Conservation (phyloP, 1,140 invertebrate species). For the Drosophila hydei region DNA sequence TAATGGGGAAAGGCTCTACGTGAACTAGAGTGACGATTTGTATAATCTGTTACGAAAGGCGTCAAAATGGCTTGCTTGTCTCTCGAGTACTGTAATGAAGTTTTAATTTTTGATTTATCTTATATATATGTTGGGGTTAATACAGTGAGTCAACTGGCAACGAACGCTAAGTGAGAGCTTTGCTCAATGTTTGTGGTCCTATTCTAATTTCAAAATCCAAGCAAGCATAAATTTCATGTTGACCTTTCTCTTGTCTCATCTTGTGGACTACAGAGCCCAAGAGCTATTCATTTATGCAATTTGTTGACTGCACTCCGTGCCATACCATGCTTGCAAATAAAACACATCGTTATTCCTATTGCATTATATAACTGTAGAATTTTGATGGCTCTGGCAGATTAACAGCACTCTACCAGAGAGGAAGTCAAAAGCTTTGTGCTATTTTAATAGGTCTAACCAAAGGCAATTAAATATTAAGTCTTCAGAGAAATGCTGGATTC, state of each 20-base stretch:
- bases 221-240: too few relatives aligned
- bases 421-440: constrained; percentile 40
- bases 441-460: constrained; percentile 30
- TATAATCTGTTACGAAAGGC: too few relatives aligned
- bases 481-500: constrained; percentile 55
- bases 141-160: too few relatives aligned
- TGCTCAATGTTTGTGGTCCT: too few relatives aligned
- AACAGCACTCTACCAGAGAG: constrained; percentile 25
- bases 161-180: too few relatives aligned
- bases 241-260: too few relatives aligned
- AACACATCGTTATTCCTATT: constrained; percentile 33
- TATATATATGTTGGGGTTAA: too few relatives aligned
- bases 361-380: constrained; percentile 50
- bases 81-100: too few relatives aligned
- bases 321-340: constrained; percentile 14
- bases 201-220: too few relatives aligned
- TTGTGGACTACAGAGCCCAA: constrained; percentile 1
- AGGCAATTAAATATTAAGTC: constrained; percentile 48
- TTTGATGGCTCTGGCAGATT: constrained; percentile 37
- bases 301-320: constrained; percentile 1
- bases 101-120: too few relatives aligned
- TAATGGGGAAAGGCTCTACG: background rate
- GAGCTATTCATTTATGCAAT: background rate
- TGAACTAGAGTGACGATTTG: background rate
- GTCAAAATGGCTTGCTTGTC: too few relatives aligned